Conservation (phyloP, 2,113 vertebrate species). For the Cyanoliseus patagonus region DNA sequence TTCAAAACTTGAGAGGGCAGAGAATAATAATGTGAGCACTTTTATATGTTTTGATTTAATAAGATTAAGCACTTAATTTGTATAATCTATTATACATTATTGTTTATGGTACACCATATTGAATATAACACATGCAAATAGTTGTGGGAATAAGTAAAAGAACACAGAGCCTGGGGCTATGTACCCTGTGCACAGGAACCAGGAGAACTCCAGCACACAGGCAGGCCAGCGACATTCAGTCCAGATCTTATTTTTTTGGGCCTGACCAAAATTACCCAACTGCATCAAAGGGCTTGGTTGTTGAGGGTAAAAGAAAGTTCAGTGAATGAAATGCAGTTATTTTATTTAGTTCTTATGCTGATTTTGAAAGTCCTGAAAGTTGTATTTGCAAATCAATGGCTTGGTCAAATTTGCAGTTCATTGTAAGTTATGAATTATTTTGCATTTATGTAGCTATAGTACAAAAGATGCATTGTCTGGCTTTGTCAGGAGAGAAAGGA, state of each 20-base stretch:
- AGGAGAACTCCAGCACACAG: background rate
- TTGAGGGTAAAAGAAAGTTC: background rate
- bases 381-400: background rate
- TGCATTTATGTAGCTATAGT: background rate
- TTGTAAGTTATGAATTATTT: background rate
- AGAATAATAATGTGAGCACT: background rate
- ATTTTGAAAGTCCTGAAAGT: background rate
- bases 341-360: background rate
- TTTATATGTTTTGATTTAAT: background rate
- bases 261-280: background rate
- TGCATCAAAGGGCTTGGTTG: background rate
- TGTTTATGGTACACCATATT: background rate
- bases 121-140: background rate
- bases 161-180: background rate
- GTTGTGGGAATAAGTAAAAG: background rate
- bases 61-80: background rate
- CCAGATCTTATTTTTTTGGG: background rate
- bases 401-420: background rate
- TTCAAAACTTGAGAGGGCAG: background rate
- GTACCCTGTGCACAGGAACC: background rate
- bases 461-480: background rate
- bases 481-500: background rate
- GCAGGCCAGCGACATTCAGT: background rate
- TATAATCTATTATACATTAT: background rate
- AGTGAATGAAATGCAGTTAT: background rate